Base-by-base conservation (phyloP, 2,888 invertebrate genomes). In the Spisula solida region DNA sequence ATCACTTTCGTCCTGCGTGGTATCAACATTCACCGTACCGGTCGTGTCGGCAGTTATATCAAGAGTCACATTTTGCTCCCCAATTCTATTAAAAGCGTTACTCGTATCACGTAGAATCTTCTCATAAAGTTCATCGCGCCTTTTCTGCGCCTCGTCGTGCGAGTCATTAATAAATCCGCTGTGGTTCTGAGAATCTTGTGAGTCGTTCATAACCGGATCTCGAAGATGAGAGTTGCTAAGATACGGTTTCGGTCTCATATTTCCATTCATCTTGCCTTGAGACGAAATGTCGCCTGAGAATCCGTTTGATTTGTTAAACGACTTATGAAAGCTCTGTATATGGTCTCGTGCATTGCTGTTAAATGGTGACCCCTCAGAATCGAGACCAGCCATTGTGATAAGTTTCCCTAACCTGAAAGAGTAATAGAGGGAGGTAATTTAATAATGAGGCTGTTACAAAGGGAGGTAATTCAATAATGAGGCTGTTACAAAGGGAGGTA, bases 321-420 rank as follows among this genome's bases (percentile, higher is more conserved):
- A 86, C 81, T 90, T 90, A 2, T 92, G 90, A 81, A 93, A 89
- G 51, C 91, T 92, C 14, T 91, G 90, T 18, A 87, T 78, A 80
- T 85, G 81, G 51, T 91, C 88, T 34, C 66, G 34, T 25, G 92
- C 84, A n/a, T 81, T 86, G 48, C 84, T 82, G 79, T 88, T 91
- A 82, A 95, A 94, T 2, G 94, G 94, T 14, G 94, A 94, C 47
- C 89, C 94, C n/a, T 93, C 88, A 10, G 94, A 89, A 56, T 96
- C 96, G 4, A 96, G 89, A 0, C 96, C 96, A 6, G 96, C 96
- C 94, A 96, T 94, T 10, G 95, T 94, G 81, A 96, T 95, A 90
- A 96, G 93, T 91, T 96, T 94, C 29, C 96, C 96, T 12, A 96
- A 94, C 4, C 96, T 96, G 93, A 47, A 94, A n/a, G 8, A 94